phyloP scores from a whole-genome alignment of 2,888 invertebrate genomes.

The Folsomia candida region DNA sequence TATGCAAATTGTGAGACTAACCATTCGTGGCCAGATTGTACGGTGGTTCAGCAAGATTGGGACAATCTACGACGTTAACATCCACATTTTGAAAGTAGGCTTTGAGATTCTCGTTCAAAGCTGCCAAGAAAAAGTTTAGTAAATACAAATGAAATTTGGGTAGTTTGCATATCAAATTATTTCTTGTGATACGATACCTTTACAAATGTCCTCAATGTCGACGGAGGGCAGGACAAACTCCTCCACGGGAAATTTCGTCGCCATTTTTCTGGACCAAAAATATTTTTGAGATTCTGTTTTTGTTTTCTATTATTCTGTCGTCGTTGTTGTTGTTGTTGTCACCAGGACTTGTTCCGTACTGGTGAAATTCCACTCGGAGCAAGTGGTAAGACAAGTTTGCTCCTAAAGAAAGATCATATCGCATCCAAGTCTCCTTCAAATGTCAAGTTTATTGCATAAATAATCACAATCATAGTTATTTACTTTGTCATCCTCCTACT shows the following conservation, averaged over 20 bases:
- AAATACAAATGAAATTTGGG: background rate
- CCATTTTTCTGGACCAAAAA: background rate
- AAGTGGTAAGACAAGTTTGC: too few species aligned
- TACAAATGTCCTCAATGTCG: background rate
- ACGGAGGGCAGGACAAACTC: background rate
- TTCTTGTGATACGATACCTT: background rate
- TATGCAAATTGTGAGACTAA: too few species aligned
- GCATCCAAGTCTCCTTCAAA: too few species aligned
- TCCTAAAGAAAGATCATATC: too few species aligned
- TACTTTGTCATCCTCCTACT: too few species aligned
- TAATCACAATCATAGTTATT: too few species aligned
- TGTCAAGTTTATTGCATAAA: too few species aligned
- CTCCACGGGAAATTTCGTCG: background rate
- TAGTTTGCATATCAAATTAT: background rate
- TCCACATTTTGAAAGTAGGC: constrained; percentile 69
- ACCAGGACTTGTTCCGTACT: too few species aligned
- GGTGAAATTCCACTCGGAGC: too few species aligned
- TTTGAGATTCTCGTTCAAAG: constrained; percentile 57
- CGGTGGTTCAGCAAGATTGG: constrained; percentile 76
- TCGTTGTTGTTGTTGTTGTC: too few species aligned
- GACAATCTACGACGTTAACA: constrained; percentile 78
- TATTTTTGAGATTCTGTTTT: background rate
- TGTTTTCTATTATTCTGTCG: too few species aligned
- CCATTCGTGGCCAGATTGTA: constrained; percentile 78
- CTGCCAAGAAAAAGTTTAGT: constrained; percentile 29